Conservation (phyloP, 2,888 invertebrate species). For the Cosmia trapezina region DNA sequence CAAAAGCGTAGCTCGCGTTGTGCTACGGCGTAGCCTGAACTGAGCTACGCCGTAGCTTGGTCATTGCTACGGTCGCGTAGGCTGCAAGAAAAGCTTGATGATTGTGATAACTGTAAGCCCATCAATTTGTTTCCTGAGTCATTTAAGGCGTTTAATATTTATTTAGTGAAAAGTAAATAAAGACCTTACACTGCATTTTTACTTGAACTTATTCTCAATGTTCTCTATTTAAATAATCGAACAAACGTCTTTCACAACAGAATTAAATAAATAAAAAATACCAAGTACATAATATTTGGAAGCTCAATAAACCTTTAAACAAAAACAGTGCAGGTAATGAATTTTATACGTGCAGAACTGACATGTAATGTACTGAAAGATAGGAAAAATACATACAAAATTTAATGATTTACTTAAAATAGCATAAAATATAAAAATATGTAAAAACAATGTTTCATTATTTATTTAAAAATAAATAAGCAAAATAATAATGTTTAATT, state of each 20-base stretch:
- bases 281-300: not conserved
- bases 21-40: slow-evolving; percentile 39
- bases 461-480: no score
- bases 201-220: not conserved
- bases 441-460: no score
- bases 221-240: not conserved
- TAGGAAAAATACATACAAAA: not conserved
- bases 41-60: slow-evolving; percentile 2
- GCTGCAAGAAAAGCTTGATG: not conserved
- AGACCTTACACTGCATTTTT: not conserved
- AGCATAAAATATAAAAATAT: no score
- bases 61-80: not conserved
- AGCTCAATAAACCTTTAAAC: not conserved
- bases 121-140: not conserved
- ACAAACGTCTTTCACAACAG: not conserved
- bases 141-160: not conserved
- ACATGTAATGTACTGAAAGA: not conserved
- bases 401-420: no score
- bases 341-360: not conserved
- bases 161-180: not conserved
- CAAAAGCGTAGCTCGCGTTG: slow-evolving; percentile 11
- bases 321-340: not conserved
- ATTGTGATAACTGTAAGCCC: not conserved
- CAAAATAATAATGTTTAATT: no score
- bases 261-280: not conserved